These are phyloP conservation scores for Ifrita kowaldi DNA, from an alignment of 2,113 vertebrate species.

Conservation along the genomic window DNA sequence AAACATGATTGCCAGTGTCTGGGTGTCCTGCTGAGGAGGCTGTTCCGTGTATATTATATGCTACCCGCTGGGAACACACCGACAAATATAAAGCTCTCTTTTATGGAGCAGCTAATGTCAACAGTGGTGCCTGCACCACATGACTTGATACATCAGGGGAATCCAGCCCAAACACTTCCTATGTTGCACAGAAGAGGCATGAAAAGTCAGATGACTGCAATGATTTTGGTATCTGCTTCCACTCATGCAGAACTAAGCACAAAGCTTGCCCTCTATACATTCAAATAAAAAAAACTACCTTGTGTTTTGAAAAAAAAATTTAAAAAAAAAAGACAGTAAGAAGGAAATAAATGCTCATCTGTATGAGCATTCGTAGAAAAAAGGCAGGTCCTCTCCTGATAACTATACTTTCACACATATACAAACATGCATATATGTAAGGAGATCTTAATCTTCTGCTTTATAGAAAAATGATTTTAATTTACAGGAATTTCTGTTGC, in stretches of 20 bases:
- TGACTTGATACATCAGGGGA: background rate
- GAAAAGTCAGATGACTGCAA: background rate
- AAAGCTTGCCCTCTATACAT: background rate
- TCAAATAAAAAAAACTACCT: background rate
- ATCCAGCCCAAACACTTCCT: background rate
- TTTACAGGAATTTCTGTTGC: background rate
- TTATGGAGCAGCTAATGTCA: background rate
- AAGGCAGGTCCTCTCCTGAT: background rate
- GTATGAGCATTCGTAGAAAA: background rate
- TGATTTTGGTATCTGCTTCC: background rate
- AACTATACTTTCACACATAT: background rate
- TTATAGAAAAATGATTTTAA: background rate
- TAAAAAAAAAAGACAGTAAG: background rate
- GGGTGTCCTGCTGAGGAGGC: background rate
- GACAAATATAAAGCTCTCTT: background rate
- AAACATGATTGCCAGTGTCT: rapidly evolving
- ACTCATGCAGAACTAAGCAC: background rate
- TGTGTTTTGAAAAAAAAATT: background rate
- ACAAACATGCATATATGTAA: background rate
- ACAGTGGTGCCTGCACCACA: background rate
- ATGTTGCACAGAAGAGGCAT: background rate
- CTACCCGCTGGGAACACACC: background rate
- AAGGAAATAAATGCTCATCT: background rate
- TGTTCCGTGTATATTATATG: background rate
- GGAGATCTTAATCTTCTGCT: background rate